These are phyloP conservation scores for Drosophila lacertosa DNA, from an alignment of 1,140 invertebrate genomes.

Conservation along the genomic window DNA sequence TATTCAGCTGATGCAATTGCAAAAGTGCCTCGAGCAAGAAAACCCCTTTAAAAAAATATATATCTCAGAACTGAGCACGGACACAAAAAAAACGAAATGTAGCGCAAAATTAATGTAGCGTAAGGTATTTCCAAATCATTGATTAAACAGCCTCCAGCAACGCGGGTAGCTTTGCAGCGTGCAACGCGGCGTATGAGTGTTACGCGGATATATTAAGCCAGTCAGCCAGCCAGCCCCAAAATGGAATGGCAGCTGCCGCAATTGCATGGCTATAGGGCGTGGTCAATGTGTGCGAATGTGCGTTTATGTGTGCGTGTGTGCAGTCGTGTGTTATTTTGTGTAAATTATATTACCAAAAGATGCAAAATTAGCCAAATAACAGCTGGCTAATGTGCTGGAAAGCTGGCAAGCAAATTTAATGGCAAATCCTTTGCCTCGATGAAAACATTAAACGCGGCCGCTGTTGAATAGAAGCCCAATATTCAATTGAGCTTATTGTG, in stretches of 20 bases:
- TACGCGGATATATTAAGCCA: slow-evolving; percentile 53
- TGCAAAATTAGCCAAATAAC: slow-evolving; percentile 80
- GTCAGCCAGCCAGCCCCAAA: slow-evolving; percentile 17
- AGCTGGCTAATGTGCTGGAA: slow-evolving; percentile 75
- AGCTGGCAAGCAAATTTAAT: slow-evolving; percentile 65
- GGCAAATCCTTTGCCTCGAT: slow-evolving; percentile 65
- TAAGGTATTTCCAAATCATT: slow-evolving; percentile 78
- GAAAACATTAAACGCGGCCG: slow-evolving; percentile 67
- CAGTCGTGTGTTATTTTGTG: slow-evolving; percentile 79
- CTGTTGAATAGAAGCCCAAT: slow-evolving; percentile 48
- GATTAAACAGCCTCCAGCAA: slow-evolving; percentile 55
- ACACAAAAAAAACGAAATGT: slow-evolving; percentile 17
- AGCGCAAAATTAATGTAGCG: slow-evolving; percentile 74
- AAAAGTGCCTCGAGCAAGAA: not conserved
- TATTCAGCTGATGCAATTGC: not conserved
- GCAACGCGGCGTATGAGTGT: slow-evolving; percentile 64
- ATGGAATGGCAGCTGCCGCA: slow-evolving; percentile 47
- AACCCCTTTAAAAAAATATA: slow-evolving; percentile 25
- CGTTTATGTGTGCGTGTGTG: slow-evolving; percentile 44
- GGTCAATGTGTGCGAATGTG: slow-evolving; percentile 9
- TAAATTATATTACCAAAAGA: slow-evolving; percentile 80
- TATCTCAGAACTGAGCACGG: not conserved
- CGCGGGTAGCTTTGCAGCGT: slow-evolving; percentile 26
- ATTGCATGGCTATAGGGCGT: slow-evolving; percentile 33
- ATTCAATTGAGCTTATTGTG: slow-evolving; percentile 48